Evolutionary conservation across 2,888 invertebrate species (phyloP), one percentile per base, ranked within the genome.

Genomic region (Tachina fera): DNA sequence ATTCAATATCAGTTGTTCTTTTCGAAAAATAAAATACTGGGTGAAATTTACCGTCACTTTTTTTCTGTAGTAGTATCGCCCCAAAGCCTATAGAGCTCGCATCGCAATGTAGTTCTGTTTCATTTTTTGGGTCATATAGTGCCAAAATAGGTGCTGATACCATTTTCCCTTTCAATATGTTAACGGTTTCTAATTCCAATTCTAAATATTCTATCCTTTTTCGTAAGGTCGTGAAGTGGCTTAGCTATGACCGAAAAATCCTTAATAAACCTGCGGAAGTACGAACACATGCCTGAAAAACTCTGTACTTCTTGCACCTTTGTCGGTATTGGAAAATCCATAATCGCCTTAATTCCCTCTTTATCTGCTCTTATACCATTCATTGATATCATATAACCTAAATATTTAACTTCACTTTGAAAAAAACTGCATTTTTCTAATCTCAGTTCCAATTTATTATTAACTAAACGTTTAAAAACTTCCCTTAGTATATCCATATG

Each of bases 311-410:
- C 47, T 47, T 0, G 11, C 47, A 45, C 1, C 63, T n/a, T n/a
- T n/a, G n/a, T 19, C 4, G 84, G 80, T 2, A 76, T 13, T n/a
- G 84, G 68, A 65, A 74, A 83, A 49, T 67, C 11, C 11, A 84
- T 75, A 11, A 78, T 45, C 53, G 81, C 51, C 43, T 70, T 45
- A 68, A 68, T 67, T 8, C 16, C 11, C 16, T 63, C 61, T n/a
- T n/a, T n/a, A 45, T 72, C 70, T 11, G 80, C 70, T 49, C 22
- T 13, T 22, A 87, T 80, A 3, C 83, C 83, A 16, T 67, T 31
- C 13, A 16, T 39, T 13, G 74, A 65, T 43, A 74, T 80, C 22
- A 16, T 39, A 68, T 76, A 87, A 84, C 82, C 63, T 6, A 45
- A 45, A 63, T 61, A 61, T 16, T 16, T 82, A 49, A 43, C 77